These are phyloP conservation scores for Meghimatium bilineatum DNA, from an alignment of 2,888 invertebrate species.

Conservation along the genomic window DNA sequence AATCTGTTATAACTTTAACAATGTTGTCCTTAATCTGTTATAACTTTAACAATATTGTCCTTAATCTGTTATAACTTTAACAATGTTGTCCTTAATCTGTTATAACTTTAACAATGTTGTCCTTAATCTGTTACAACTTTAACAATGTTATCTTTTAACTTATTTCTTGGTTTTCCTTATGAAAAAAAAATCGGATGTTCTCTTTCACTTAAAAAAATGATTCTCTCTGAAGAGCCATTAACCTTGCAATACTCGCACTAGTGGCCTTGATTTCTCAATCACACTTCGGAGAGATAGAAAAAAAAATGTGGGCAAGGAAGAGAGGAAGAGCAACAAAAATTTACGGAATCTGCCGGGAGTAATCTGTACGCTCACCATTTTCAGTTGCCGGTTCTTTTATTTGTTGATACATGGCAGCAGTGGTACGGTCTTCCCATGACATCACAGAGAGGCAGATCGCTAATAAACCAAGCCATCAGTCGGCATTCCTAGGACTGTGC, in stretches of 20 bases:
- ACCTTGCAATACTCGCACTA: not conserved
- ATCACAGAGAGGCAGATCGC: conserved; percentile 25
- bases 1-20: too few relatives aligned
- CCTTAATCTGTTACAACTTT: too few relatives aligned
- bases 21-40: too few relatives aligned
- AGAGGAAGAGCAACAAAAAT: not conserved
- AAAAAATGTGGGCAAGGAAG: not conserved
- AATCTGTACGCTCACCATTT: conserved; percentile 4
- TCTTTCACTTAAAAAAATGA: too few relatives aligned
- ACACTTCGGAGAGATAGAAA: not conserved
- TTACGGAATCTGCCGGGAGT: not conserved
- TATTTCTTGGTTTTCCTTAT: too few relatives aligned
- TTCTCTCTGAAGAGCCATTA: not conserved
- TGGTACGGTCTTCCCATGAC: not conserved
- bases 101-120: too few relatives aligned
- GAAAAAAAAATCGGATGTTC: too few relatives aligned
- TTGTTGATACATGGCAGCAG: conserved; percentile 30
- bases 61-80: too few relatives aligned
- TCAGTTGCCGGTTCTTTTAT: not conserved
- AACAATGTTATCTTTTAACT: too few relatives aligned
- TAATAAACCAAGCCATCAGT: conserved; percentile 40
- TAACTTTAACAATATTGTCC: too few relatives aligned
- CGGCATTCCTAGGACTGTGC: not conserved
- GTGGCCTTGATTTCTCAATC: not conserved
- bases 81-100: too few relatives aligned